These are phyloP conservation scores for Tipula unca DNA, from an alignment of 2,888 invertebrate species.

Conservation along the genomic window DNA sequence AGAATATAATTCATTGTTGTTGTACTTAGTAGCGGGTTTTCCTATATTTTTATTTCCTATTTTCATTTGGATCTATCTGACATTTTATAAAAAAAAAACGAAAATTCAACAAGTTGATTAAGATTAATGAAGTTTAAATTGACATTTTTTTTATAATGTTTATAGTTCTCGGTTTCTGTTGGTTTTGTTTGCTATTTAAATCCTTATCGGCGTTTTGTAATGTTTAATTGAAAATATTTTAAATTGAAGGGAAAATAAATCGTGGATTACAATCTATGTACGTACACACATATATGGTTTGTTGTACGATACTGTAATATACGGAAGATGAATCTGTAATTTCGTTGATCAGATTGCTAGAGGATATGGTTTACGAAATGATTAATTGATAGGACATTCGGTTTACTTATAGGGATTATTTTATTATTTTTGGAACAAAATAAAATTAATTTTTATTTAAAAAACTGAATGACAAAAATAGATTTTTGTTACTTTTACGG, in stretches of 20 bases:
- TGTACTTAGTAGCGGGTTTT: background rate
- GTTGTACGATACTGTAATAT: background rate
- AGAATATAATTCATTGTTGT: background rate
- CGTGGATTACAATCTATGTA: background rate
- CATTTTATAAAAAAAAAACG: background rate
- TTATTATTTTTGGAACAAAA: too few species aligned
- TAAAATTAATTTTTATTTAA: too few species aligned
- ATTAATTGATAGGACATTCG: too few species aligned
- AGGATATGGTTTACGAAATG: background rate
- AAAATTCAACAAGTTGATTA: slow-evolving; percentile 8
- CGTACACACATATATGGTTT: background rate
- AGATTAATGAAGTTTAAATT: background rate
- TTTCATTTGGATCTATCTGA: background rate
- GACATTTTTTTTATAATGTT: background rate
- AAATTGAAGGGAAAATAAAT: background rate
- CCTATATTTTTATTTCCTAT: background rate
- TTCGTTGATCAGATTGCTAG: background rate
- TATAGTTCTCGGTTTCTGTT: background rate
- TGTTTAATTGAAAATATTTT: background rate
- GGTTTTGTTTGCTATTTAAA: background rate
- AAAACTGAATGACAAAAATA: too few species aligned
- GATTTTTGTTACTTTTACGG: too few species aligned
- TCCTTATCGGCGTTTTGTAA: background rate
- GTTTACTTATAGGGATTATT: too few species aligned
- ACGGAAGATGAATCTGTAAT: background rate